Base-by-base conservation (phyloP, 2,797 vertebrate genomes). In the Botia kubotai region DNA sequence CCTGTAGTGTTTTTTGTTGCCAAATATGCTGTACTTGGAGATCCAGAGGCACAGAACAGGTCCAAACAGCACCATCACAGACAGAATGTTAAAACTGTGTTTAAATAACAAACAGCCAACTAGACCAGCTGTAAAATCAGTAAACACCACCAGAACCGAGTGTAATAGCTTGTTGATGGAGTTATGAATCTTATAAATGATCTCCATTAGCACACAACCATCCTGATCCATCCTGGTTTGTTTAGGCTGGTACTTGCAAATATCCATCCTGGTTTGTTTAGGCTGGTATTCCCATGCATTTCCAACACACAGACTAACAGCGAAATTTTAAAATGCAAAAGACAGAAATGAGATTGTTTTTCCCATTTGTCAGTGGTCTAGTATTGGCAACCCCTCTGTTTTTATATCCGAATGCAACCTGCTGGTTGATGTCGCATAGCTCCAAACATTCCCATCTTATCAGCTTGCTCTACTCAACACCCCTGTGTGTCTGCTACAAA, bases 1-100 rank as follows among this genome's bases (percentile, higher is more conserved):
- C 95, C 95, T 95, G 93, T 91, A 96, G 87, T 96, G 91, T 86
- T 94, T 93, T 50, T 90, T 91, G 87, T 95, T 96, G 75, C 94
- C 94, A 26, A 96, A 96, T 84, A 96, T 91, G 79, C 93, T 96
- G 89, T 93, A 92, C 55, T 94, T 94, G 67, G 95, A 95, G 21
- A 89, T 93, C 83, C 93, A 93, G 77, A 95, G 87, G 75, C 93
- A 95, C 66, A 96, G 90, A 70, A 92, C 71, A 0, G 95, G 95
- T 2, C 94, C 95, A 2, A 96, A 93, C 85, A 96, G 91, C 70
- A 96, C 93, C 84, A 95, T 82, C 0, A 80, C 91, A 2, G 95
- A 95, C 85, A 96, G 87, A 87, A 95, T 91, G 76, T 96, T 95
- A 88, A 96, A 95, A 67, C 95, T 93, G 43, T 87, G 84, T 16